Evolutionary conservation across 2,888 invertebrate species (phyloP).

Genomic region (Tetranychus truncatus): DNA sequence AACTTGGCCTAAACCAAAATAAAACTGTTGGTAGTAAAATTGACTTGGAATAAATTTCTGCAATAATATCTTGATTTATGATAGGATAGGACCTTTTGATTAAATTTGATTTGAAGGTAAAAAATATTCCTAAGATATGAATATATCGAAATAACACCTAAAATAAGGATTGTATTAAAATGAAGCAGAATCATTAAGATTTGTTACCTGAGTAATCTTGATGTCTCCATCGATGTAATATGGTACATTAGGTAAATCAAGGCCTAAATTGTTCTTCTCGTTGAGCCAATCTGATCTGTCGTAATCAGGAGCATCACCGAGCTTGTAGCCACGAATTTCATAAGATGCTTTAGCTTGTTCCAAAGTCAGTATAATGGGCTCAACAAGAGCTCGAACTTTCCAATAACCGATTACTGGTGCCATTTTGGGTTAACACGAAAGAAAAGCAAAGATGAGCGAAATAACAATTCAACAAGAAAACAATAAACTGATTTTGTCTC

Average conservation of each 20-base stretch:
- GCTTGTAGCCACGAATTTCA: slow-evolving; percentile 33
- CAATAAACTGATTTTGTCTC: too few relatives aligned
- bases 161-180: background rate
- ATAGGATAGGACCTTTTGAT: too few relatives aligned
- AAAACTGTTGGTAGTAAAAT: too few relatives aligned
- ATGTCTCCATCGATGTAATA: slow-evolving; percentile 33
- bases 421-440: background rate
- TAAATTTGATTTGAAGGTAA: too few relatives aligned
- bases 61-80: too few relatives aligned
- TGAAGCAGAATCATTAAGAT: background rate
- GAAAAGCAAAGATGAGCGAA: too few relatives aligned
- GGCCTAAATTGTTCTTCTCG: slow-evolving; percentile 31
- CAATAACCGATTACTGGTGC: slow-evolving; percentile 24
- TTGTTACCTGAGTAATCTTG: slow-evolving; percentile 32
- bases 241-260: slow-evolving; percentile 35
- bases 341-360: slow-evolving; percentile 34
- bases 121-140: too few relatives aligned
- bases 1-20: too few relatives aligned
- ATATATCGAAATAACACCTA: background rate
- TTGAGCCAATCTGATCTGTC: slow-evolving; percentile 33
- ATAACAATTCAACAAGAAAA: too few relatives aligned
- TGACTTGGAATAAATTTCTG: too few relatives aligned
- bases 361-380: slow-evolving; percentile 32
- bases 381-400: slow-evolving; percentile 25
- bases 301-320: background rate